Evolutionary conservation across 2,797 vertebrate species (phyloP), one percentile per base, ranked within the genome.

Genomic region (Octomys mimax): DNA sequence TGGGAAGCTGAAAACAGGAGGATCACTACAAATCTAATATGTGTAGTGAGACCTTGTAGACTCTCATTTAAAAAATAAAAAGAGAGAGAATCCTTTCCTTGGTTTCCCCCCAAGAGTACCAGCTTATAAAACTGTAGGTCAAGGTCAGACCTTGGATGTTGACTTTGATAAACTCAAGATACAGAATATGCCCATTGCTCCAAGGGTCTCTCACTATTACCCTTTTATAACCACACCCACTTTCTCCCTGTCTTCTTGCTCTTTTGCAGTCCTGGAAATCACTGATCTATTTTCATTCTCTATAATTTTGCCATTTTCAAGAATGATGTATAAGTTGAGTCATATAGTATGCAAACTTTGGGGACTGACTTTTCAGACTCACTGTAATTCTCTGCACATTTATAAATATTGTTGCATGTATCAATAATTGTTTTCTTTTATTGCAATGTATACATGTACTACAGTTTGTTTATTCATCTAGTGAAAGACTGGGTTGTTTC

Each of bases 381-480:
- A 71, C 36, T 46, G 16, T 57, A 57, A 68, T 59, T 89, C 33
- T 87, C 18, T 83, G 26, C 14, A 80, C 33, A 91, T 64, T 73
- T 39, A 92, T 85, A 59, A 33, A 85, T 21, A 22, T 46, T 57
- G 52, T 46, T 21, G 8, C 42, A 2, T 71, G 19, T 24, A 70
- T 62, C 2, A 62, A 14, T 54, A 59, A 39, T 78, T 54, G 22
- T 5, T n/a, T 68, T 22, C 22, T 52, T 52, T 78, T 59, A 13
- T 36, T 73, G 24, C 4, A 46, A 54, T 52, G 10, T 70, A 21
- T 26, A 11, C 36, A 59, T 64, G 3, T 71, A 6, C 5, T 39
- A 93, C 33, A 36, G 22, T 78, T 70, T 78, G 49, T 95, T 89
- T 79, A 91, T 62, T 80, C 49, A 77, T 33, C 42, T 33, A 42